Conservation (phyloP, 2,888 invertebrate species). For the Volucella inflata region DNA sequence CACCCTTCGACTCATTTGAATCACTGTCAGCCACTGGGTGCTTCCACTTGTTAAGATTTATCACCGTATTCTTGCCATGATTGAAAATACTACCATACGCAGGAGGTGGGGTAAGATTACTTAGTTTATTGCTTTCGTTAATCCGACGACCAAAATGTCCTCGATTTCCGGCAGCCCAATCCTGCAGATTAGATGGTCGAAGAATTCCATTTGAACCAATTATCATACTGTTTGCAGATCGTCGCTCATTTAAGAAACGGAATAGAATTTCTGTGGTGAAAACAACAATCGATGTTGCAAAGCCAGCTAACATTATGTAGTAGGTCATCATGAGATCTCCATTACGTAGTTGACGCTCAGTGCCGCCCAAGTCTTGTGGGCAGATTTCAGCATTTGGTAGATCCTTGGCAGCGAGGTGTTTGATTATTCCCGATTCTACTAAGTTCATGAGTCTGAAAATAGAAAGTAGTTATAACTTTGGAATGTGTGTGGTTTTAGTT, state of each 20-base stretch:
- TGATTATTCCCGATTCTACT: slow-evolving; percentile 90
- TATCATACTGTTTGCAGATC: slow-evolving; percentile 57
- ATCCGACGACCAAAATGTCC: slow-evolving; percentile 80
- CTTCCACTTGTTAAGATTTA: slow-evolving; percentile 59
- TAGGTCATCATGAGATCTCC: slow-evolving; percentile 92
- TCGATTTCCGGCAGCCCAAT: slow-evolving; percentile 77
- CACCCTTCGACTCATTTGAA: slow-evolving; percentile 79
- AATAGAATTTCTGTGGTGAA: slow-evolving; percentile 87
- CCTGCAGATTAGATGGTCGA: slow-evolving; percentile 37
- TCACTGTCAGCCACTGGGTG: slow-evolving; percentile 39
- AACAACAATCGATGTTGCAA: slow-evolving; percentile 86
- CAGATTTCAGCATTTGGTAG: slow-evolving; percentile 91
- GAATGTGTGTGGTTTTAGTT: slow-evolving; percentile 10
- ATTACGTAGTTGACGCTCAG: slow-evolving; percentile 90
- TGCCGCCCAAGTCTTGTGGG: slow-evolving; percentile 91
- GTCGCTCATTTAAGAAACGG: slow-evolving; percentile 80
- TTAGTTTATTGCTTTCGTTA: slow-evolving; percentile 78
- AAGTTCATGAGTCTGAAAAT: slow-evolving; percentile 87
- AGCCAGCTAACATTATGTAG: slow-evolving; percentile 89
- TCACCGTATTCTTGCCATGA: slow-evolving; percentile 60
- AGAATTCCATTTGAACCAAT: slow-evolving; percentile 36
- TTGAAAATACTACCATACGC: slow-evolving; percentile 86
- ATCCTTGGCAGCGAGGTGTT: slow-evolving; percentile 86
- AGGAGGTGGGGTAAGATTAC: slow-evolving; percentile 85
- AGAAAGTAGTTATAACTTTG: too few relatives aligned